Percentiles rank a stretch among this genome's conserved stretches.
These are phyloP conservation scores for Amia ocellicauda DNA, from an alignment of 2,113 vertebrate species.

Conservation along the genomic window DNA sequence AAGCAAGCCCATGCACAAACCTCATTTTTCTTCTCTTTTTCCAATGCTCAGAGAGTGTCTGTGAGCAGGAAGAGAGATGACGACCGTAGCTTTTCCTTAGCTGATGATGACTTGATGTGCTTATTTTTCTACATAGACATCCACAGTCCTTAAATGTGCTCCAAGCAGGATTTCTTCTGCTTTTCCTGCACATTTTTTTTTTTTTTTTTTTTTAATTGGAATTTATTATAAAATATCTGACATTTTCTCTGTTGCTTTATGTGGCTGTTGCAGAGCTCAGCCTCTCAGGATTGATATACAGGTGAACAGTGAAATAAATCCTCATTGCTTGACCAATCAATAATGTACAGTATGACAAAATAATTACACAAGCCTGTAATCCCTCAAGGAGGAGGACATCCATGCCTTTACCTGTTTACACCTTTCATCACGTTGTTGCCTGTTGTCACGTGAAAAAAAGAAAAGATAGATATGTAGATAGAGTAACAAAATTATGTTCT, in stretches of 20 bases:
- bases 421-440: too few species aligned
- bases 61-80: slow-evolving; percentile 16
- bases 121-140: slow-evolving; percentile 5
- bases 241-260: not conserved
- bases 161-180: slow-evolving; percentile 7
- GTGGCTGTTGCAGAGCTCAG: not conserved
- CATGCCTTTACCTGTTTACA: too few species aligned
- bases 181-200: not conserved
- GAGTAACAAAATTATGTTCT: too few species aligned
- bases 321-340: slow-evolving; percentile 19
- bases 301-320: not conserved
- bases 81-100: not conserved
- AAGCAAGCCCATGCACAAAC: slow-evolving; percentile 5
- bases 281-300: not conserved
- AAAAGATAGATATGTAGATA: too few species aligned
- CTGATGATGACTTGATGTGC: slow-evolving; percentile 12
- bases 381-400: not conserved
- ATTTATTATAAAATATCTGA: too few species aligned
- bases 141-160: not conserved
- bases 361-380: not conserved
- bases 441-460: too few species aligned
- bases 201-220: not conserved
- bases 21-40: slow-evolving; percentile 12
- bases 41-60: slow-evolving; percentile 14
- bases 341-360: slow-evolving; percentile 13